phyloP scores from a whole-genome alignment of 2,888 invertebrate genomes.

The Leucoma salicis region DNA sequence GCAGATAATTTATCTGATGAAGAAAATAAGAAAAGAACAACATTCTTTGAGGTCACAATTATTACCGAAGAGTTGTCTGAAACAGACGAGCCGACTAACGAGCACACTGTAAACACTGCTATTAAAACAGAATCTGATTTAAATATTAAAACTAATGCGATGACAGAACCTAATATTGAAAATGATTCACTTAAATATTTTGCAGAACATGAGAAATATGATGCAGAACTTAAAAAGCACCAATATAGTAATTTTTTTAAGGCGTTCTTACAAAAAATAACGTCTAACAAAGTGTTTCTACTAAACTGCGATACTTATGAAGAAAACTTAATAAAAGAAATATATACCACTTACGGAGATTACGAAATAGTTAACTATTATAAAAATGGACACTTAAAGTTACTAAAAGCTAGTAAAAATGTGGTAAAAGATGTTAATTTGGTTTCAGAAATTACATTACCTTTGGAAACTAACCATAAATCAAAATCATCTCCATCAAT shows the following conservation, averaged over 20 bases:
- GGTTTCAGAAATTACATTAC: slow-evolving; percentile 57
- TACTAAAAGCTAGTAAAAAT: slow-evolving; percentile 46
- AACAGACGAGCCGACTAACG: slow-evolving; percentile 38
- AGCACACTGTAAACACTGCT: slow-evolving; percentile 3
- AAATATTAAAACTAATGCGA: not conserved
- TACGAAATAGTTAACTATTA: slow-evolving; percentile 63
- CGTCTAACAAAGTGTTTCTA: slow-evolving; percentile 55
- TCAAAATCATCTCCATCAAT: not conserved
- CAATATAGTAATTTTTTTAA: slow-evolving; percentile 56
- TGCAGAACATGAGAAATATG: slow-evolving; percentile 60
- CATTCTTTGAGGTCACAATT: slow-evolving; percentile 56
- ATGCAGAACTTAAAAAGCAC: slow-evolving; percentile 58
- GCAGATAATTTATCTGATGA: slow-evolving; percentile 26
- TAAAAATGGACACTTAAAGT: slow-evolving; percentile 62
- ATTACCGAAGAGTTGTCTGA: slow-evolving; percentile 62
- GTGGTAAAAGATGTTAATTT: slow-evolving; percentile 59
- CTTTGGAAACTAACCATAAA: slow-evolving; percentile 43
- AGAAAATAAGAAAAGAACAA: slow-evolving; percentile 31
- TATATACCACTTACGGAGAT: slow-evolving; percentile 49
- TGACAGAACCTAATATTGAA: slow-evolving; percentile 8
- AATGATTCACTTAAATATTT: slow-evolving; percentile 51
- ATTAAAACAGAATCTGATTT: slow-evolving; percentile 6
- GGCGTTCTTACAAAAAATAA: slow-evolving; percentile 36
- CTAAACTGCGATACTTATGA: slow-evolving; percentile 68
- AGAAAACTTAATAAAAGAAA: slow-evolving; percentile 60